Base-by-base conservation (phyloP, 2,888 invertebrate genomes). In the Thera britannica region DNA sequence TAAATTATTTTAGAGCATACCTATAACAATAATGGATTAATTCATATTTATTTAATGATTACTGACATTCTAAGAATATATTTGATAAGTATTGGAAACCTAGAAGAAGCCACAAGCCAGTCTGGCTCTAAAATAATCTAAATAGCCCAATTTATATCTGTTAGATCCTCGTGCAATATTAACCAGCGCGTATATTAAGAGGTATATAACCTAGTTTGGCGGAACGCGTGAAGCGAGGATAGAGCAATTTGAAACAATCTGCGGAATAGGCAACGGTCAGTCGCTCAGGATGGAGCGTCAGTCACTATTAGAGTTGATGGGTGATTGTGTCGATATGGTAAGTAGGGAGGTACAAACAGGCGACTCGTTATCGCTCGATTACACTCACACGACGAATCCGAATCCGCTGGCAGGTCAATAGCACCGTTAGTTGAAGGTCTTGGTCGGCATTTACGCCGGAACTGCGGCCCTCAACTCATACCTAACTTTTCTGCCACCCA, bases 391-490 rank as follows among this genome's bases (percentile, higher is more conserved):
- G 59, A 58, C 52, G 62, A 57, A 62, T 65, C 56, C 38, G 34
- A 56, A 57, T 62, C 36, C 57, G 55, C 78, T 80, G 62, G 23
- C 87, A 83, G 88, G 88, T 88, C 88, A 87, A 88, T 86, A 87
- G 81, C 88, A 86, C 84, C 82, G 85, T 80, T 83, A 79, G 83
- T 79, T 83, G 84, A 88, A 88, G 88, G 88, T 88, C 88, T 88
- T 81, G 87, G 86, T 75, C 85, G 82, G 58, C 65, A 62, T 69
- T 64, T 49, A 67, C 65, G 63, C 63, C 63, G 48, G 49, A 52
- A 57, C 58, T 68, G 62, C 65, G 68, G 72, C 74, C 79, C 76
- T 72, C 78, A 73, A 67, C 80, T 77, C 77, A 73, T 78, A 75
- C 69, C 68, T 77, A 75, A 72, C 76, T 72, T 73, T 69, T 68